Evolutionary conservation across 2,888 invertebrate species (phyloP).

Genomic region (Blomia tropicalis): DNA sequence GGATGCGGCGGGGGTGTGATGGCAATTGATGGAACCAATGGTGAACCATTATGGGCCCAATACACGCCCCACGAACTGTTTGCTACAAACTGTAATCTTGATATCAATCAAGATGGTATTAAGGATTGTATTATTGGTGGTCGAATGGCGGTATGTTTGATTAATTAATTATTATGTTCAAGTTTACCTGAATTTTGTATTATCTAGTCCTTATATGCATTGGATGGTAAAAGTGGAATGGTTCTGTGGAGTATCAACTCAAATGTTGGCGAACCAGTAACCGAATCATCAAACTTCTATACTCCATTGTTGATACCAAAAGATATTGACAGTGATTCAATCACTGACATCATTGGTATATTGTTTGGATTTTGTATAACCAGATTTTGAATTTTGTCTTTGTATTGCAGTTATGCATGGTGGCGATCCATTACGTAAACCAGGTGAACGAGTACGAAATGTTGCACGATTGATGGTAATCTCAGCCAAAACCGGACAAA

Average conservation of each 20-base stretch:
- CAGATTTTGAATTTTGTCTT: neutral
- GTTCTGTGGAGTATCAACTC: conserved; percentile 24
- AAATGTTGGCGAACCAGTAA: conserved; percentile 23
- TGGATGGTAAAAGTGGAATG: conserved; percentile 22
- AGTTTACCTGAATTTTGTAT: neutral
- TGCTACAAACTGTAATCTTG: conserved; percentile 52
- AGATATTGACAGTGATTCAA: conserved; percentile 51
- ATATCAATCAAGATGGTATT: conserved; percentile 51
- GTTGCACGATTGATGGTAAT: conserved; percentile 51
- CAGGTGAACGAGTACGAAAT: conserved; percentile 37
- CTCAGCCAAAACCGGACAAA: conserved; percentile 50
- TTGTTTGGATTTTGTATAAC: neutral
- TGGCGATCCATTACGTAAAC: conserved; percentile 39
- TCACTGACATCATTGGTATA: conserved; percentile 44
- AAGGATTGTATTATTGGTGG: conserved; percentile 58
- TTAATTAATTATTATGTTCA: neutral
- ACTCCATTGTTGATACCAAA: conserved; percentile 49
- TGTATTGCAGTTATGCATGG: conserved; percentile 47
- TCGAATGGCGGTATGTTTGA: conserved; percentile 48
- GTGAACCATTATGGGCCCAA: conserved; percentile 54
- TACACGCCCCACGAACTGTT: conserved; percentile 57
- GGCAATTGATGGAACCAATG: conserved; percentile 55
- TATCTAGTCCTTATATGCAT: conserved; percentile 25
- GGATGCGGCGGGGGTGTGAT: conserved; percentile 56
- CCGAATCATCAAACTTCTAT: conserved; percentile 40